These are phyloP conservation scores for Leptobrachium leishanense DNA, from an alignment of 2,113 vertebrate species.

Conservation along the genomic window DNA sequence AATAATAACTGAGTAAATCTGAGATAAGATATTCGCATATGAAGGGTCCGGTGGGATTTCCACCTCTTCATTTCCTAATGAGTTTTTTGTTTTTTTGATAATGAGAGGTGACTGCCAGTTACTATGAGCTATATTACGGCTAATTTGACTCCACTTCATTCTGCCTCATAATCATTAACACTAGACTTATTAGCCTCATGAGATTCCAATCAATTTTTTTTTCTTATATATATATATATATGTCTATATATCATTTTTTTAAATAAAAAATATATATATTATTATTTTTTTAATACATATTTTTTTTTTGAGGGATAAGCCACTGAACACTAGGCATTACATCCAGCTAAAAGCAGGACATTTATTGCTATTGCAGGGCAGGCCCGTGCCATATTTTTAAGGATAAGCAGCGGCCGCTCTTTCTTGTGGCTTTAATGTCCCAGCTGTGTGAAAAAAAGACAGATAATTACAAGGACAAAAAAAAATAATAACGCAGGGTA, in stretches of 20 bases:
- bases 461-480: slow-evolving; percentile 62
- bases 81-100: slow-evolving; percentile 84
- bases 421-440: slow-evolving; percentile 59
- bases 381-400: slow-evolving; percentile 58
- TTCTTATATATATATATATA: neutral
- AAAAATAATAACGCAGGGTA: slow-evolving; percentile 60
- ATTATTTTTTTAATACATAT: slow-evolving; percentile 53
- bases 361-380: slow-evolving; percentile 61
- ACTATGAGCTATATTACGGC: slow-evolving; percentile 91
- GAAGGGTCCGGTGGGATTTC: slow-evolving; percentile 77
- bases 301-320: slow-evolving; percentile 60
- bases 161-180: slow-evolving; percentile 92
- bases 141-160: slow-evolving; percentile 89
- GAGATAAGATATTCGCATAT: slow-evolving; percentile 62
- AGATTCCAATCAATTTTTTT: slow-evolving; percentile 72
- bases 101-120: slow-evolving; percentile 81
- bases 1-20: slow-evolving; percentile 60
- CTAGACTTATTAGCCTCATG: slow-evolving; percentile 90
- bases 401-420: slow-evolving; percentile 56
- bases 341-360: slow-evolving; percentile 58
- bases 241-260: too few relatives aligned
- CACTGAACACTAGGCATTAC: slow-evolving; percentile 61
- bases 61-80: slow-evolving; percentile 83
- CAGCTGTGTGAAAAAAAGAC: slow-evolving; percentile 63
- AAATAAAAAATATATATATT: slow-evolving; percentile 9